A percentile compares a stretch with the other conserved stretches of the same genome.
These are phyloP conservation scores for Cinara cedri DNA, from an alignment of 2,888 invertebrate species.

Conservation along the genomic window DNA sequence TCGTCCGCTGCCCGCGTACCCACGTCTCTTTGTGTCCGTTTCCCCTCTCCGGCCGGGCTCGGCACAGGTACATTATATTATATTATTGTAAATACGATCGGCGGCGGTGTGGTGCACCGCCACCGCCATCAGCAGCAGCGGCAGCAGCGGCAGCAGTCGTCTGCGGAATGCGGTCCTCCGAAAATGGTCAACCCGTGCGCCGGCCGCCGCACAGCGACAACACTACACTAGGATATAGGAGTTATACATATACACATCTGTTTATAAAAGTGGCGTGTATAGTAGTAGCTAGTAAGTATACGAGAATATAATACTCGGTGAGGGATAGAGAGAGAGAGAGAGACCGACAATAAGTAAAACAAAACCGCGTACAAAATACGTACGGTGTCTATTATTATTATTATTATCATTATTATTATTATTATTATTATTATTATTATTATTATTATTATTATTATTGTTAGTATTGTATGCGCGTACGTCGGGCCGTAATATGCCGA, in stretches of 20 bases:
- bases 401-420: too few relatives aligned
- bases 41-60: background rate
- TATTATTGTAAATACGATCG: too few relatives aligned
- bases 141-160: slow-evolving; percentile 5
- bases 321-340: background rate
- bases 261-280: background rate
- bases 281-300: background rate
- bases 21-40: background rate
- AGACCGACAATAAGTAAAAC: too few relatives aligned
- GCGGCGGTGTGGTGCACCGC: too few relatives aligned
- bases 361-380: too few relatives aligned
- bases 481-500: too few relatives aligned
- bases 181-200: slow-evolving; percentile 48
- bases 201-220: background rate
- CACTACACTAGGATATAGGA: background rate
- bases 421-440: too few relatives aligned
- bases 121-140: too few relatives aligned
- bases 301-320: background rate
- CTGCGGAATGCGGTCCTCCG: slow-evolving; percentile 56
- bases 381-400: too few relatives aligned
- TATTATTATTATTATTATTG: too few relatives aligned
- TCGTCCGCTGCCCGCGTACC: background rate
- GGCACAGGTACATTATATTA: too few relatives aligned
- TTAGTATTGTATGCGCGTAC: too few relatives aligned
- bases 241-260: background rate